Evolutionary conservation across 2,113 vertebrate genomes (phyloP).

Genomic region (Upupa epops): DNA sequence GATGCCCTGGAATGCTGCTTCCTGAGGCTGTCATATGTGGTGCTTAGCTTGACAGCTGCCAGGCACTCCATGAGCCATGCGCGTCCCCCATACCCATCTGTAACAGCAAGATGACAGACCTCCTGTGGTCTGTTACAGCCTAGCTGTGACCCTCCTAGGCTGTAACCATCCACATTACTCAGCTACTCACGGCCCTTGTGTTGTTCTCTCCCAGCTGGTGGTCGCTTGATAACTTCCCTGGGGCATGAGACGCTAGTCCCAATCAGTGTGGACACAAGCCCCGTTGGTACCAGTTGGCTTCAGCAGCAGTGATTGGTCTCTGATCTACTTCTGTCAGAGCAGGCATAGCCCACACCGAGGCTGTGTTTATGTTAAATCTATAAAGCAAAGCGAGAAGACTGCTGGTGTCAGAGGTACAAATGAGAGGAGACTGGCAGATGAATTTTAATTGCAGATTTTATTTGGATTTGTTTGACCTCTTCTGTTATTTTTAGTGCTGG

Average conservation of each 20-base stretch:
- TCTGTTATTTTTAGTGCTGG: slow-evolving; percentile 31
- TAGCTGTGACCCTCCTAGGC: not conserved
- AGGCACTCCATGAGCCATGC: not conserved
- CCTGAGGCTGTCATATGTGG: rapidly evolving
- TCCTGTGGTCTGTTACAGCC: too few species aligned
- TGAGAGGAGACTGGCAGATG: not conserved
- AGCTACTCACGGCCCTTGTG: not conserved
- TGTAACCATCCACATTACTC: rapidly evolving
- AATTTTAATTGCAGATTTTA: not conserved
- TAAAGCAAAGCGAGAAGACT: not conserved
- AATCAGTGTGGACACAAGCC: not conserved
- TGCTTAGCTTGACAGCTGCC: not conserved
- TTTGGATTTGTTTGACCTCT: not conserved
- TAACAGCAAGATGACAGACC: not conserved
- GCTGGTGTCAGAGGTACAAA: not conserved
- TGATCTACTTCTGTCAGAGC: not conserved
- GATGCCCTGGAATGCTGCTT: not conserved
- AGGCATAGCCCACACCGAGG: not conserved
- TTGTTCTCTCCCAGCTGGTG: not conserved
- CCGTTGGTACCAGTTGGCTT: not conserved
- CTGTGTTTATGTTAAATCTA: not conserved
- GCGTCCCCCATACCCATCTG: not conserved
- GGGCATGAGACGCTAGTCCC: too few species aligned
- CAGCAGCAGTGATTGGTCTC: not conserved
- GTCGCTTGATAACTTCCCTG: not conserved